Base-by-base conservation (phyloP, 2,888 invertebrate species). In the Pseudolycoriella hygida region DNA sequence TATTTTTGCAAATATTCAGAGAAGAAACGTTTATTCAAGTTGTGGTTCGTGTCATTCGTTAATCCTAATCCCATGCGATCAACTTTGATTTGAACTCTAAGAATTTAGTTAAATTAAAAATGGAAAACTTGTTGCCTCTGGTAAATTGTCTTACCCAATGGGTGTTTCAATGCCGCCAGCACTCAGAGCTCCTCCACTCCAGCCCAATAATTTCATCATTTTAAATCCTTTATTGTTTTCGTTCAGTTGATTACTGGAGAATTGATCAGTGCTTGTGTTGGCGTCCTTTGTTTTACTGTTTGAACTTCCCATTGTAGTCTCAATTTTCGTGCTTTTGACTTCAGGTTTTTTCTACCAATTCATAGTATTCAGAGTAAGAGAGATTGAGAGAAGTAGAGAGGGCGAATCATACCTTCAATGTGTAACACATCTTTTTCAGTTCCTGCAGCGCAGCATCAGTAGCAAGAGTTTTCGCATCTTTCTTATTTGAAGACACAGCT, bases 131-230 rank as follows among this genome's bases (percentile, higher is more conserved):
- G n/a, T n/a, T n/a, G n/a, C n/a, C n/a, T n/a, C n/a, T n/a, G n/a
- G 31, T 6, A 40, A 17, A 18, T 15, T 17, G 14, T 30, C 8
- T 14, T 51, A 63, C 58, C 59, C 57, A 1, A 75, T 63, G 0
- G 82, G 81, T 50, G 79, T 76, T 1, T 67, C 69, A 31, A 77
- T 75, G 1, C 83, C 83, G 41, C 71, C 67, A 0, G 70, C 73
- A 2, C 70, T 62, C 2, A 83, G 62, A 0, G 78, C 78, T 4
- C 80, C 80, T 2, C 82, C 82, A 3, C 67, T 62, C 82, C 82
- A 83, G 0, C 83, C 83, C 78, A 82, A 80, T 46, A 70, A 62
- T 32, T 68, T 64, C 69, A 83, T 72, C 62, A 83, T 73, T 53
- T 70, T 73, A 53, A 51, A 63, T 30, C 66, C 65, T 40, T 60